Evolutionary conservation across 2,113 vertebrate genomes (phyloP).

Genomic region (Peucedramus taeniatus): DNA sequence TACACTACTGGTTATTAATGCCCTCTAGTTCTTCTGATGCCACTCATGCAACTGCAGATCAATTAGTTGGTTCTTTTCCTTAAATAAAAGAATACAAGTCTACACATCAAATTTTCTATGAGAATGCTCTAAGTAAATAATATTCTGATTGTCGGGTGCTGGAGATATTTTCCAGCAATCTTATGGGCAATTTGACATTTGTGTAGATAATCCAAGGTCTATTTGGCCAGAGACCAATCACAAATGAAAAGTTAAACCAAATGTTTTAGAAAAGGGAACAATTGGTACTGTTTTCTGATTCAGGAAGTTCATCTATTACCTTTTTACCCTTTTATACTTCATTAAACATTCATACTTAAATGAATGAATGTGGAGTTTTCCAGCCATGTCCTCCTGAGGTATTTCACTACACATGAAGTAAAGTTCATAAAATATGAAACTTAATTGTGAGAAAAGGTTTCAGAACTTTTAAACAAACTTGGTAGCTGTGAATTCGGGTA

Average conservation of each 20-base stretch:
- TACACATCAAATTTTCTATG: background rate
- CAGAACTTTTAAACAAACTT: background rate
- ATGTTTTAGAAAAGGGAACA: background rate
- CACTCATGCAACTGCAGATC: background rate
- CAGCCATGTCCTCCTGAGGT: background rate
- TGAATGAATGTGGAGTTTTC: background rate
- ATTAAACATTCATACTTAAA: background rate
- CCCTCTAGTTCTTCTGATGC: background rate
- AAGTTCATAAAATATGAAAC: background rate
- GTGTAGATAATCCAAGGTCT: background rate
- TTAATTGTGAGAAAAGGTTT: background rate
- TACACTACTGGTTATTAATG: background rate
- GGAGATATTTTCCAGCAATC: background rate
- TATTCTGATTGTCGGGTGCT: background rate
- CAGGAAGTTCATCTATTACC: background rate
- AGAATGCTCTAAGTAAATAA: background rate
- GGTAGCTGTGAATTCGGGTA: background rate
- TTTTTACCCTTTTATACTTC: background rate
- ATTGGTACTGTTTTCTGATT: background rate
- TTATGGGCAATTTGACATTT: background rate
- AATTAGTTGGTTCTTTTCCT: background rate
- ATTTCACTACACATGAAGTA: background rate
- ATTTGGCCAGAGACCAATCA: background rate
- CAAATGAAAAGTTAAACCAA: background rate
- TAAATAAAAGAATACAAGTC: background rate